Evolutionary conservation across 2,113 vertebrate species (phyloP).

Genomic region (Rana temporaria): DNA sequence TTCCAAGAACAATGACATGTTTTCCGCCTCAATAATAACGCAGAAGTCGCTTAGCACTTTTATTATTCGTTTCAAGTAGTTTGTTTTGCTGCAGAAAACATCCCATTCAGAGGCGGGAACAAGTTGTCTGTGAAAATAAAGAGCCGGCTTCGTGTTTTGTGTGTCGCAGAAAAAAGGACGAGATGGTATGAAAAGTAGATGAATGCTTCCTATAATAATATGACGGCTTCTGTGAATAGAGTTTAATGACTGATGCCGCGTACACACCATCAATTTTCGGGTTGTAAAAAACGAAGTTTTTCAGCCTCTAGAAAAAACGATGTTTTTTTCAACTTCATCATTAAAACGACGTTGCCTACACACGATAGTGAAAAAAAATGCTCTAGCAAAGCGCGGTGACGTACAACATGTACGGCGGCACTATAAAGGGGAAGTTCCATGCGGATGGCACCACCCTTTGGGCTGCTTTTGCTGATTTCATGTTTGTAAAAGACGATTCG

Average conservation of each 20-base stretch:
- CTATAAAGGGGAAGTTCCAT: too few species aligned
- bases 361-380: too few species aligned
- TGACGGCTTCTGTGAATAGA: not conserved
- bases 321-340: too few species aligned
- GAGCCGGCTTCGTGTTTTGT: slow-evolving; percentile 12
- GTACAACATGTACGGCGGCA: too few species aligned
- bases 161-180: not conserved
- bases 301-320: too few species aligned
- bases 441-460: too few species aligned
- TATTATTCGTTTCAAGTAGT: slow-evolving; percentile 20
- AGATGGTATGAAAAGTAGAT: not conserved
- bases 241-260: not conserved
- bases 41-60: not conserved
- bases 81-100: slow-evolving; percentile 11
- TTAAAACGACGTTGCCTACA: too few species aligned
- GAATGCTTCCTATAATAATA: not conserved
- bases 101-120: slow-evolving; percentile 26
- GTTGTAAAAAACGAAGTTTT: too few species aligned
- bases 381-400: too few species aligned
- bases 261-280: too few species aligned
- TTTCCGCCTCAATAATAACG: not conserved
- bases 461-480: too few species aligned
- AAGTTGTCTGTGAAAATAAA: not conserved
- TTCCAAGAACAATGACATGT: slow-evolving; percentile 16
- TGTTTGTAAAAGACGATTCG: too few species aligned